Conservation (phyloP, 92 coral and sea anemone genomes). For the Blastomussa wellsi region DNA sequence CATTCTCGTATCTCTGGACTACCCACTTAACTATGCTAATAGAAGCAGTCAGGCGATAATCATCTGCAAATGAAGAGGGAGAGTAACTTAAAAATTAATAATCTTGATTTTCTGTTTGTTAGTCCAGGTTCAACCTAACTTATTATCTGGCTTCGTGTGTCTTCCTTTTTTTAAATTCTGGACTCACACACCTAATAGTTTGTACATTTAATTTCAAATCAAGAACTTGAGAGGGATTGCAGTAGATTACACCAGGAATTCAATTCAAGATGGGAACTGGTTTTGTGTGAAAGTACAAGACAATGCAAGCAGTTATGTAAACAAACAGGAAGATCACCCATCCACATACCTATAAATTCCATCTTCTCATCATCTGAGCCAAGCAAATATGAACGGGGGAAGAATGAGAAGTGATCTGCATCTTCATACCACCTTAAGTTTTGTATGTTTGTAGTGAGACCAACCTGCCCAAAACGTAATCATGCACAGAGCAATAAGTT, state of each 20-base stretch:
- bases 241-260: background rate
- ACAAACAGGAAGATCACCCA: background rate
- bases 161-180: background rate
- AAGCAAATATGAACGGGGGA: constrained; percentile 94
- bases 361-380: constrained; percentile 92
- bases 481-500: no score
- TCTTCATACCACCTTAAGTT: constrained; percentile 89
- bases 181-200: background rate
- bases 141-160: background rate
- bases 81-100: background rate
- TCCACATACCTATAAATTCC: constrained; percentile 79
- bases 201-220: no score
- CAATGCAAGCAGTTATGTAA: background rate
- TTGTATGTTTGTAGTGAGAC: constrained; percentile 83
- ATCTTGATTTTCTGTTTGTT: background rate
- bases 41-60: constrained; percentile 87
- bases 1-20: constrained; percentile 51
- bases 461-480: constrained; percentile 62
- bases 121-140: background rate
- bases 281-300: background rate
- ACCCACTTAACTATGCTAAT: constrained; percentile 85
- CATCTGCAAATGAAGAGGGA: constrained; percentile 59
- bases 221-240: background rate
- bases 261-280: background rate
- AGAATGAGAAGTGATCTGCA: constrained; percentile 75